Evolutionary conservation across 2,888 invertebrate genomes (phyloP).

Genomic region (Napeogenes inachia): DNA sequence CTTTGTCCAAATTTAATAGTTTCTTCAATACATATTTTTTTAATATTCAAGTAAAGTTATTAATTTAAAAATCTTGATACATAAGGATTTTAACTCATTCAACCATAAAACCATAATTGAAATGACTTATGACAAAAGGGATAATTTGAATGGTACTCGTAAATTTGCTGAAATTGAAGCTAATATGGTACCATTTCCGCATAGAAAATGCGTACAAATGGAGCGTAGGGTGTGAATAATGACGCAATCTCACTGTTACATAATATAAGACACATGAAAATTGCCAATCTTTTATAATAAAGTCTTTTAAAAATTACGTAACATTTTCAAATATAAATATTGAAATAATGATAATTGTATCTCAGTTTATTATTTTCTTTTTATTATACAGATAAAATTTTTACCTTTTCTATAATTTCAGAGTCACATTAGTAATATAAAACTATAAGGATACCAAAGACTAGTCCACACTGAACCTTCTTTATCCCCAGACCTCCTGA

Average conservation of each 20-base stretch:
- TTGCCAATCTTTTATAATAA: constrained; percentile 75
- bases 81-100: neutral
- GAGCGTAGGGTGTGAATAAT: constrained; percentile 64
- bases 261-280: constrained; percentile 71
- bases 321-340: constrained; percentile 36
- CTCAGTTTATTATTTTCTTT: neutral
- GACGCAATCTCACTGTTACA: constrained; percentile 67
- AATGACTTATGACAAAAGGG: constrained; percentile 11
- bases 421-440: constrained; percentile 26
- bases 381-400: no score
- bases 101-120: constrained; percentile 7
- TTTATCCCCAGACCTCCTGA: constrained; percentile 33
- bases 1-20: no score
- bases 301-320: constrained; percentile 46
- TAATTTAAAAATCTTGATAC: no score
- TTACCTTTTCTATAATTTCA: constrained; percentile 2
- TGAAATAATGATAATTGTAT: constrained; percentile 13
- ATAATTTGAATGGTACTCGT: constrained; percentile 17
- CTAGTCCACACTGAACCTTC: constrained; percentile 29
- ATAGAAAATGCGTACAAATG: constrained; percentile 64
- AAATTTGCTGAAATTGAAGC: constrained; percentile 27
- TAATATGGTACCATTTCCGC: constrained; percentile 51
- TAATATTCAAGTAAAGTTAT: no score
- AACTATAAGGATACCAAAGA: constrained; percentile 24
- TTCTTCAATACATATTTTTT: no score